Base-by-base conservation (phyloP, 2,113 vertebrate species). In the Salvelinus sp. region DNA sequence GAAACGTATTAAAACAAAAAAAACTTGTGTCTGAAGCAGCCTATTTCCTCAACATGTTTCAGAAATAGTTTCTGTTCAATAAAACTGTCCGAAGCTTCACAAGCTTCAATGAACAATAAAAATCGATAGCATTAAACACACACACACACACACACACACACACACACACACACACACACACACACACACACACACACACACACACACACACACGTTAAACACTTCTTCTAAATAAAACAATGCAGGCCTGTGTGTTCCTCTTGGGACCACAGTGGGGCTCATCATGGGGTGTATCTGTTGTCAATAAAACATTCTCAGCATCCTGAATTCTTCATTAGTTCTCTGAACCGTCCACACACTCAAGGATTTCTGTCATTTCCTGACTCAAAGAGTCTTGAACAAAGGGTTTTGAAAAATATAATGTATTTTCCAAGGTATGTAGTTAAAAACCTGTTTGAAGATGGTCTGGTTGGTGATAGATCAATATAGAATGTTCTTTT, bases 71-170 rank as follows among this genome's bases (percentile, higher is more conserved):
- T 69, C 85, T 86, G 78, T 79, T 93, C 91, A 91, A 93, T 94
- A 93, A 92, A 88, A 78, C 90, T 86, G 89, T 92, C 91, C 92
- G 92, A 92, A 87, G 85, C 90, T 92, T 92, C 89, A 89, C 87
- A 89, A 84, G 82, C 86, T 84, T 92, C 81, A 47, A 82, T 80
- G 84, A 91, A 93, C 90, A 92, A 91, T 90, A 88, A 91, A 93
- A 92, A 93, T 93, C 92, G 79, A 94, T 93, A 93, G 77, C 90
- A 93, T 92, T 93, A 94, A 92, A 50, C 12, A 50, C 47, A 50
- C 47, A 48, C 47, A 48, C 47, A 48, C 47, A 48, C 47, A 48
- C 47, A 48, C 47, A 48, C 10, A 48, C 47, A 48, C 47, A 48
- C 12, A 48, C 47, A 48, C 12, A 48, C 47, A 13, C 47, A 48